Conservation (phyloP, 2,113 vertebrate genomes). For the Monopterus albus region DNA sequence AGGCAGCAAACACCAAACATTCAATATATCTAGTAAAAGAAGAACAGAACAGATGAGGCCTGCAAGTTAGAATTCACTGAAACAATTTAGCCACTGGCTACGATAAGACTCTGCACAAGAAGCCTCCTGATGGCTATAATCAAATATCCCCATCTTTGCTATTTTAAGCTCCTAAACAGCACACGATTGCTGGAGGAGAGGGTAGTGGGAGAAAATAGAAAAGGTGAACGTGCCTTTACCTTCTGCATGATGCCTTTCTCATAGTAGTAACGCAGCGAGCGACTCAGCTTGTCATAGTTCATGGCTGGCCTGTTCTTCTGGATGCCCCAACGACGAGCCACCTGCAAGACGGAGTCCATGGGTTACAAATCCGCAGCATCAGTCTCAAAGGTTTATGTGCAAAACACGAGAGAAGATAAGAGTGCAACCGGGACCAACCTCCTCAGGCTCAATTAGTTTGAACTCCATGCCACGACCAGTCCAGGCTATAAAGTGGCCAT, state of each 20-base stretch:
- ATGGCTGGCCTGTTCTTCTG: slow-evolving; percentile 98
- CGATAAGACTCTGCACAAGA: too few relatives aligned
- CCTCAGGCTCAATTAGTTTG: slow-evolving; percentile 96
- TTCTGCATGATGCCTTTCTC: slow-evolving; percentile 99
- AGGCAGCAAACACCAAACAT: background rate
- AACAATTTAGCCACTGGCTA: background rate
- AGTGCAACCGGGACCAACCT: slow-evolving; percentile 78
- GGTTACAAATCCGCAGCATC: background rate
- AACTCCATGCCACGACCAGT: slow-evolving; percentile 98
- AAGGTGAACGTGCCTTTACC: slow-evolving; percentile 80
- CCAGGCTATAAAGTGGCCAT: slow-evolving; percentile 97
- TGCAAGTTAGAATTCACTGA: background rate
- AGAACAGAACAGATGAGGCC: background rate
- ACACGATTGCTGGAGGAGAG: background rate
- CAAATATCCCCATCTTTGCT: background rate
- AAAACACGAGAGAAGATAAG: background rate
- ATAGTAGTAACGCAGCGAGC: slow-evolving; percentile 97
- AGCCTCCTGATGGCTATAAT: too few relatives aligned
- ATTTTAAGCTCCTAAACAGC: background rate
- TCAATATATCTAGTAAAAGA: background rate
- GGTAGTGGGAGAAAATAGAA: slow-evolving; percentile 5
- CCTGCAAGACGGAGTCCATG: slow-evolving; percentile 75
- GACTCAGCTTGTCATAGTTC: slow-evolving; percentile 99
- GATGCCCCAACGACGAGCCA: slow-evolving; percentile 96
- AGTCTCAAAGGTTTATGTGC: background rate